Evolutionary conservation across 2,113 vertebrate genomes (phyloP).

Genomic region (Phalacrocorax pelagicus): DNA sequence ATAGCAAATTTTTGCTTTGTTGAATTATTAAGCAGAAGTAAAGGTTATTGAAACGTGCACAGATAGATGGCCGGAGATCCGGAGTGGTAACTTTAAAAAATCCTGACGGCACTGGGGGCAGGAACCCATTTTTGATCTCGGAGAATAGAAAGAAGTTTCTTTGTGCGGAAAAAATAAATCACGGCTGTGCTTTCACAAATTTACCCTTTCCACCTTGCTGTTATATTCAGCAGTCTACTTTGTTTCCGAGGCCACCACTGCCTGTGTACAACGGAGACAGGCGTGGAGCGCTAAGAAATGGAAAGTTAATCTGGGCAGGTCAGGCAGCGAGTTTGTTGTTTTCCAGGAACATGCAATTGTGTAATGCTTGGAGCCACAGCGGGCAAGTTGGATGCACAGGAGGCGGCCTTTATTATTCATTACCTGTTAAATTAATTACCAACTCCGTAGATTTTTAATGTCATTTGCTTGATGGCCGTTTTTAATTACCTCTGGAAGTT

Average conservation of each 20-base stretch:
- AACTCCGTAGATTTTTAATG: background rate
- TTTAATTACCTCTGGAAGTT: background rate
- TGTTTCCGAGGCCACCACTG: background rate
- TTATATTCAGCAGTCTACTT: background rate
- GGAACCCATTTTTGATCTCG: background rate
- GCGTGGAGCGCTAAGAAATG: fast-evolving
- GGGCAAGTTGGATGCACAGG: background rate
- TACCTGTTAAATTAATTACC: background rate
- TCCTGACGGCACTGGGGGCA: background rate
- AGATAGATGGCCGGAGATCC: background rate
- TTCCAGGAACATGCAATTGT: background rate
- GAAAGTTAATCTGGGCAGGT: background rate
- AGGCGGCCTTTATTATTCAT: background rate
- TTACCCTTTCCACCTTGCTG: background rate
- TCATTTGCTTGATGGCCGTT: background rate
- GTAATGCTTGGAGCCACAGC: background rate
- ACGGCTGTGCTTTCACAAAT: background rate
- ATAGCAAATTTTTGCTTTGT: constrained; percentile 23
- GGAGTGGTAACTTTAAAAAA: background rate
- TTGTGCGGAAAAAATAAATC: background rate
- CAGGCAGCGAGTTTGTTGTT: background rate
- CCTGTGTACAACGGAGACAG: background rate
- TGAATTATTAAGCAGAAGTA: constrained; percentile 29
- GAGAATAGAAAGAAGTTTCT: background rate
- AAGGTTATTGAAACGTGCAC: background rate